These are phyloP conservation scores for Enteromius argenteus DNA, from an alignment of 2,797 vertebrate species.

Conservation along the genomic window DNA sequence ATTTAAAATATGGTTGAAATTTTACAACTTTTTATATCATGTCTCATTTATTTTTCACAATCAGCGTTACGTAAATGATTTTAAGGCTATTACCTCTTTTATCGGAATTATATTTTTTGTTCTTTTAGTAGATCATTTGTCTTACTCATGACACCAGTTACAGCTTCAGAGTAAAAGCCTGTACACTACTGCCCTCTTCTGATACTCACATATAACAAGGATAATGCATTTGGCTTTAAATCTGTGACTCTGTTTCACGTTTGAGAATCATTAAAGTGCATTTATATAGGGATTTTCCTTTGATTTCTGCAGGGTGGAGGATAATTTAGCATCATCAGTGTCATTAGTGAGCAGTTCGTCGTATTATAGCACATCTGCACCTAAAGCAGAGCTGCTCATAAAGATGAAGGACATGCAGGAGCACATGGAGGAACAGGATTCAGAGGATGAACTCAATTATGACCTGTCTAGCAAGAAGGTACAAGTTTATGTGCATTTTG, in stretches of 20 bases:
- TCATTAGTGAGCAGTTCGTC: conserved; percentile 89
- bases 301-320: conserved; percentile 82
- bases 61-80: neutral
- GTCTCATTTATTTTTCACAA: neutral
- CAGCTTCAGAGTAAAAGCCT: neutral
- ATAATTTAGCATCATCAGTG: conserved; percentile 65
- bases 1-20: neutral
- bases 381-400: conserved; percentile 94
- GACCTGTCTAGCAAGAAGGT: conserved; percentile 94
- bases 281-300: neutral
- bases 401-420: conserved; percentile 95
- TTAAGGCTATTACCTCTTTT: neutral
- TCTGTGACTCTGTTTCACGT: neutral
- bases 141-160: neutral
- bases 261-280: neutral
- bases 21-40: neutral
- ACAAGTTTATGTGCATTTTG: neutral
- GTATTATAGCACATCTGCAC: conserved; percentile 96
- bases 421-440: conserved; percentile 80
- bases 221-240: neutral
- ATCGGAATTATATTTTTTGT: neutral
- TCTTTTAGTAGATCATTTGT: neutral
- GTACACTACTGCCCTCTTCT: conserved; percentile 44
- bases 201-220: neutral
- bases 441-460: conserved; percentile 86